phyloP scores from a whole-genome alignment of 2,113 vertebrate species.

The Rhynchomys soricoides region DNA sequence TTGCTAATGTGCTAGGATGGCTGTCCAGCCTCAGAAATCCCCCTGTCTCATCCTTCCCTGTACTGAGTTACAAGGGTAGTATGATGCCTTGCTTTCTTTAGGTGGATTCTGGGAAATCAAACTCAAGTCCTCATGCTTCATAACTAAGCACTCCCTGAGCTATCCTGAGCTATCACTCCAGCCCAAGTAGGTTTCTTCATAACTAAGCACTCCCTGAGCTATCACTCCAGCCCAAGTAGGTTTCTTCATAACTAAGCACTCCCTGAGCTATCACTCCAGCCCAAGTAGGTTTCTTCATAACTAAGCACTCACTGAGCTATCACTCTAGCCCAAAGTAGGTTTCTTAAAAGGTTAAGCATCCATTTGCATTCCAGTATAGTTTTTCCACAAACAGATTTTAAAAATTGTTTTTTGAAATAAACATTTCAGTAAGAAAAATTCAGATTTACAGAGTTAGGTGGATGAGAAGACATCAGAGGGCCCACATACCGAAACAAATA shows the following conservation, averaged over 20 bases:
- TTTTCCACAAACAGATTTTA: neutral
- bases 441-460: neutral
- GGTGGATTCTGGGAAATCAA: neutral
- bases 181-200: neutral
- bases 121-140: neutral
- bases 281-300: neutral
- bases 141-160: neutral
- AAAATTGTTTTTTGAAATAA: neutral
- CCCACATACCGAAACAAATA: neutral
- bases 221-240: neutral
- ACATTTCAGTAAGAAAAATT: constrained; percentile 59
- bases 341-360: constrained; percentile 46
- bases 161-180: neutral
- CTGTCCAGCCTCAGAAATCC: neutral
- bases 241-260: too few relatives aligned
- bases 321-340: neutral
- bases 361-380: neutral
- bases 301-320: neutral
- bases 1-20: neutral
- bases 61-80: neutral
- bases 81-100: neutral
- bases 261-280: neutral
- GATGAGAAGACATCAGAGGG: neutral
- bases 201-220: too few relatives aligned
- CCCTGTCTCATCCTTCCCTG: neutral